Evolutionary conservation across 1,140 invertebrate species (phyloP).

Genomic region (Drosophila pandora): DNA sequence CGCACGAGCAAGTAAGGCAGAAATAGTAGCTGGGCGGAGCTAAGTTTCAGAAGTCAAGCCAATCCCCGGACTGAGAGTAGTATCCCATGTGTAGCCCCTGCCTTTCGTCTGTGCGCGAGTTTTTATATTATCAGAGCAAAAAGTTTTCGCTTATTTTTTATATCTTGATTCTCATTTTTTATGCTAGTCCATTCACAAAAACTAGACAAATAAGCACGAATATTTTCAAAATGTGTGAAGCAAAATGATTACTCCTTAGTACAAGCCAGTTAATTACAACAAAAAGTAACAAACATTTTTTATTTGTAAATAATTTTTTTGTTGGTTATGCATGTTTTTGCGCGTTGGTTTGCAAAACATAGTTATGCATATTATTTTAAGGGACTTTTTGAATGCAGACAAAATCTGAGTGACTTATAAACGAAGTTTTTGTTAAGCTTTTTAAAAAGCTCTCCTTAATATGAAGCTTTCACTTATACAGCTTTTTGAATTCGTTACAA

Average conservation of each 20-base stretch:
- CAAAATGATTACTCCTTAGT: background rate
- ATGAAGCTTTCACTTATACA: background rate
- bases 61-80: conserved; percentile 53
- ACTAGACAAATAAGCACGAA: background rate
- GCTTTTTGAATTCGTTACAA: background rate
- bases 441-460: background rate
- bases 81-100: conserved; percentile 15
- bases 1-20: conserved; percentile 42
- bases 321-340: no score
- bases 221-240: background rate
- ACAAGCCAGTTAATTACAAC: no score
- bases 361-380: background rate
- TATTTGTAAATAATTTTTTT: no score
- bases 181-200: background rate
- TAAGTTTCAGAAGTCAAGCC: conserved; percentile 55
- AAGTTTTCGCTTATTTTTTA: conserved; percentile 47
- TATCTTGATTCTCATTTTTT: conserved; percentile 13
- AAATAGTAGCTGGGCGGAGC: conserved; percentile 66
- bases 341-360: background rate
- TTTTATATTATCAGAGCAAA: conserved; percentile 31
- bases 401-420: background rate
- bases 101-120: conserved; percentile 40
- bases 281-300: no score
- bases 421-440: background rate
- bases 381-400: background rate